phyloP scores from a whole-genome alignment of 2,888 invertebrate genomes.

The Eupithecia inturbata region DNA sequence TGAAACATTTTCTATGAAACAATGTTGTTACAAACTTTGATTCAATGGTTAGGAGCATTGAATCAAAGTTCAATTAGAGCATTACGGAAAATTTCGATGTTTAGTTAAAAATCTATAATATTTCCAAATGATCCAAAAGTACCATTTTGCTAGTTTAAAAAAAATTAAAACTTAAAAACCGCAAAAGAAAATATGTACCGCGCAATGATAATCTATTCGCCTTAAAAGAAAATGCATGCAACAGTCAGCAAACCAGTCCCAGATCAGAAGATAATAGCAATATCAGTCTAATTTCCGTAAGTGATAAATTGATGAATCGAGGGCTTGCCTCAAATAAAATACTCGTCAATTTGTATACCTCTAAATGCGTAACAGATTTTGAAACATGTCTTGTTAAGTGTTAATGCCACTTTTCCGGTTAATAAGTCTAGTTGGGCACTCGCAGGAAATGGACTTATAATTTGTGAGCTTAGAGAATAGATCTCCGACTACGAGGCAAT shows the following conservation, averaged over 20 bases:
- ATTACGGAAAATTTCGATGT: no score
- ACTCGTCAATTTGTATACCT: slow-evolving; percentile 47
- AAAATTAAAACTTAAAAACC: no score
- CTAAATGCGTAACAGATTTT: slow-evolving; percentile 45
- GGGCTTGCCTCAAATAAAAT: slow-evolving; percentile 47
- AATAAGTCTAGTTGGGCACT: slow-evolving; percentile 40
- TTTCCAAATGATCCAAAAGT: no score
- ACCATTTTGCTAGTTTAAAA: no score
- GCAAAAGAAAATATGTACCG: no score
- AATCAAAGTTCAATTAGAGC: no score
- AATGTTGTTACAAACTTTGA: no score
- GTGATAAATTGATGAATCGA: slow-evolving; percentile 48
- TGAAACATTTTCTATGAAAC: no score
- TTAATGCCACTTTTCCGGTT: slow-evolving; percentile 38
- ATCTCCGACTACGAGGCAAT: not conserved
- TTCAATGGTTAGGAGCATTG: no score
- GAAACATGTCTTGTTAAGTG: slow-evolving; percentile 32
- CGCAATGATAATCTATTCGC: not conserved
- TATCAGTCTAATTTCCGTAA: slow-evolving; percentile 41
- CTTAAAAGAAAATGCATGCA: not conserved
- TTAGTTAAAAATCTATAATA: no score
- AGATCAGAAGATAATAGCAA: slow-evolving; percentile 32
- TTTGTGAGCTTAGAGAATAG: slow-evolving; percentile 20
- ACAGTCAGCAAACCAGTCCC: slow-evolving; percentile 6
- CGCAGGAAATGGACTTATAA: slow-evolving; percentile 35